These are phyloP conservation scores for Lacerta bilineata DNA, from an alignment of 2,797 vertebrate species.

Conservation along the genomic window DNA sequence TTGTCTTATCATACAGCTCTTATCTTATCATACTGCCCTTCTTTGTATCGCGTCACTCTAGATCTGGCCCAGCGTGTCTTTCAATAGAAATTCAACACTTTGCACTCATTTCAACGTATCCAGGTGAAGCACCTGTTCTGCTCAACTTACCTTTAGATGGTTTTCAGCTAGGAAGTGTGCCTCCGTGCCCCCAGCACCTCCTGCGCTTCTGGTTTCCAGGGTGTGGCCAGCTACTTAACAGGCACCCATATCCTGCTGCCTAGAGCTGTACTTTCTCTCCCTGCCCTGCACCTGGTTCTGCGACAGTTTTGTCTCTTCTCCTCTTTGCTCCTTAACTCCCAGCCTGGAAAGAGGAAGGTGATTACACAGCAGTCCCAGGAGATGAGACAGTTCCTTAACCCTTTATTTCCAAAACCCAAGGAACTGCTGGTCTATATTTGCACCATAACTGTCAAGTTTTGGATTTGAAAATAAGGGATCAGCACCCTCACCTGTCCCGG, in stretches of 20 bases:
- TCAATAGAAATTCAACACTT: background rate
- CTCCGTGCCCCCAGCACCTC: background rate
- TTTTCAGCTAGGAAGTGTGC: background rate
- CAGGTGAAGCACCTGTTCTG: background rate
- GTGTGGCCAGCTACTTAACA: background rate
- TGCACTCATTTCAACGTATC: background rate
- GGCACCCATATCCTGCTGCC: background rate
- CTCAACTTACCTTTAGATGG: slow-evolving; percentile 31
- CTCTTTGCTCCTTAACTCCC: slow-evolving; percentile 17
- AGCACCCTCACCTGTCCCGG: too few species aligned
- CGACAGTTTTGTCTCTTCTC: background rate
- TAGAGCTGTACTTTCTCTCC: background rate
- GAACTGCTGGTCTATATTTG: background rate
- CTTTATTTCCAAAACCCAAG: slow-evolving; percentile 19
- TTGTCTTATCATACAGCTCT: background rate
- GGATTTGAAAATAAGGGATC: too few species aligned
- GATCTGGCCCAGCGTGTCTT: background rate
- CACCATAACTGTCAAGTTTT: background rate
- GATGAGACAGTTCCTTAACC: slow-evolving; percentile 12
- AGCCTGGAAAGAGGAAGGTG: slow-evolving; percentile 35
- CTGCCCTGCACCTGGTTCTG: slow-evolving; percentile 18
- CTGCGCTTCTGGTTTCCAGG: background rate
- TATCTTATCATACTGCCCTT: too few species aligned
- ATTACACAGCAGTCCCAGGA: slow-evolving; percentile 3
- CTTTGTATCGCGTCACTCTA: too few species aligned